A percentile compares a stretch with the other conserved stretches of the same genome.
Evolutionary conservation across 2,113 vertebrate genomes (phyloP).

Genomic region (Seriola dumerili): DNA sequence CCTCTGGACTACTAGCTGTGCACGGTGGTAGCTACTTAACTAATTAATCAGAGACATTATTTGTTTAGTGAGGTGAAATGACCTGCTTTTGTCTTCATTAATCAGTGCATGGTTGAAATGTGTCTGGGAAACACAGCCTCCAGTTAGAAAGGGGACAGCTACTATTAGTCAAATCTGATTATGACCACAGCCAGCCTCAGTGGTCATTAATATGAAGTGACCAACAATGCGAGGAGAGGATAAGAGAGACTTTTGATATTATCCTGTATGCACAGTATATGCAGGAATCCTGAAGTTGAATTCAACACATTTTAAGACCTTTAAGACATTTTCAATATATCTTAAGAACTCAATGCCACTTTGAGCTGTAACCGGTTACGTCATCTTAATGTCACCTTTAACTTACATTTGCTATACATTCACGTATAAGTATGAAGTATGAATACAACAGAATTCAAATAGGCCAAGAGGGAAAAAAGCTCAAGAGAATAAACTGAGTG

Average conservation of each 20-base stretch:
- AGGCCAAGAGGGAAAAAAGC: too few relatives aligned
- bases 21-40: conserved; percentile 44
- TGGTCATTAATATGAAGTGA: not conserved
- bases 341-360: too few relatives aligned
- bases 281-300: too few relatives aligned
- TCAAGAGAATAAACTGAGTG: too few relatives aligned
- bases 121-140: conserved; percentile 8
- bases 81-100: conserved; percentile 54
- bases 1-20: conserved; percentile 35
- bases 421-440: too few relatives aligned
- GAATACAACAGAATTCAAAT: not conserved
- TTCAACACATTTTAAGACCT: too few relatives aligned
- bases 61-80: conserved; percentile 60
- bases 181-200: not conserved
- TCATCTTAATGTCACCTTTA: too few relatives aligned
- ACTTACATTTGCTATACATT: too few relatives aligned
- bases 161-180: not conserved
- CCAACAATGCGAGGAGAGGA: not conserved
- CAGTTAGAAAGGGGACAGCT: conserved; percentile 4
- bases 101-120: conserved; percentile 47
- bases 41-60: conserved; percentile 64
- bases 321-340: too few relatives aligned
- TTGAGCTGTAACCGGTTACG: too few relatives aligned
- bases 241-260: not conserved
- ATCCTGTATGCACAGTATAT: not conserved